phyloP scores from a whole-genome alignment of 2,888 invertebrate species.

The Itoplectis maculator region DNA sequence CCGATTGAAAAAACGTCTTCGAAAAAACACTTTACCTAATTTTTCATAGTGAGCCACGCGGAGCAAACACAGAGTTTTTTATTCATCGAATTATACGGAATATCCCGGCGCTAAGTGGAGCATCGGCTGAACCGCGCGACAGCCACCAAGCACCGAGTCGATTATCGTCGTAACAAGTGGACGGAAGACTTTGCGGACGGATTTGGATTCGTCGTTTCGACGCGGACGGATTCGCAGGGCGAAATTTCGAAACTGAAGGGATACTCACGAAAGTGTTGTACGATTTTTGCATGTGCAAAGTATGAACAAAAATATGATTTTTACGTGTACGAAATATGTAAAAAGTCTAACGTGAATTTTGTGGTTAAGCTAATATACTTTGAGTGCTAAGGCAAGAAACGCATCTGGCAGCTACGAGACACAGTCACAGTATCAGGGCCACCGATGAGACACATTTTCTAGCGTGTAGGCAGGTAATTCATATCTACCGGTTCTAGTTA shows the following conservation, averaged over 20 bases:
- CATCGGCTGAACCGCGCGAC: not conserved
- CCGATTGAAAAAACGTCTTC: not conserved
- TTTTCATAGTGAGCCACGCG: not conserved
- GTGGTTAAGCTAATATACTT: too few species aligned
- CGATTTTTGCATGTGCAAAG: conserved; percentile 8
- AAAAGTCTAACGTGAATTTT: too few species aligned
- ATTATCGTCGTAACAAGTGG: not conserved
- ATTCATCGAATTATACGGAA: not conserved
- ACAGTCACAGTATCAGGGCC: not conserved
- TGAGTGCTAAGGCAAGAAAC: not conserved
- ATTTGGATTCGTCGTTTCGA: not conserved
- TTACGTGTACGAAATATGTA: not conserved
- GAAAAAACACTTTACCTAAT: not conserved
- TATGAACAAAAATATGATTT: too few species aligned
- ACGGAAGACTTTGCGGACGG: not conserved
- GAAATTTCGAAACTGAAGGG: conserved; percentile 13
- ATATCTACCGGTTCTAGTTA: not conserved
- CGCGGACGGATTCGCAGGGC: not conserved
- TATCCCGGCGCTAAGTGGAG: not conserved
- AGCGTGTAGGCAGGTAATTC: too few species aligned
- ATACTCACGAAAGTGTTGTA: conserved; percentile 64
- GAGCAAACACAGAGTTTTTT: not conserved
- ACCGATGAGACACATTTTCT: conserved; percentile 26
- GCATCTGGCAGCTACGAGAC: conserved; percentile 6
- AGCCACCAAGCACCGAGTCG: not conserved